These are phyloP conservation scores for Camptogramma bilineatum DNA, from an alignment of 2,888 invertebrate genomes.

Conservation along the genomic window DNA sequence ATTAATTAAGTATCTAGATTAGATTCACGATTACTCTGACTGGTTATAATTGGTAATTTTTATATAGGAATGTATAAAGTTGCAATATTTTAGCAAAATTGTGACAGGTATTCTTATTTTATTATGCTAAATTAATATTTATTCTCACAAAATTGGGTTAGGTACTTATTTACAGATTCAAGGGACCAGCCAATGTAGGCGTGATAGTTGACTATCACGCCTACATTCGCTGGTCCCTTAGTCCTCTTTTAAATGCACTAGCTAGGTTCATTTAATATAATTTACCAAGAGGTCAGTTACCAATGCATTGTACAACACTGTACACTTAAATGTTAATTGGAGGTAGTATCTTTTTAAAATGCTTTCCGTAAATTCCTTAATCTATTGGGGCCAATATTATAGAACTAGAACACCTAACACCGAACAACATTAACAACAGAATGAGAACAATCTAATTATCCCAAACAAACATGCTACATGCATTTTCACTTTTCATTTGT, in stretches of 20 bases:
- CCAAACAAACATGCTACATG: slow-evolving; percentile 50
- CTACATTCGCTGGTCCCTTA: no score
- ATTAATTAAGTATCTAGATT: not conserved
- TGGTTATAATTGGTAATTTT: not conserved
- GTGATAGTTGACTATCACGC: slow-evolving; percentile 1
- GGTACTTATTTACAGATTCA: not conserved
- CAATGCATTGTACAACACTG: slow-evolving; percentile 39
- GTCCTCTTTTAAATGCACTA: slow-evolving; percentile 13
- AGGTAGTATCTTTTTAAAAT: slow-evolving; percentile 43
- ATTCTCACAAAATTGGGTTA: not conserved
- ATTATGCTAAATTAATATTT: not conserved
- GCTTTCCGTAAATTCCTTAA: slow-evolving; percentile 43
- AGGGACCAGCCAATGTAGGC: no score
- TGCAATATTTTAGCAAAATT: not conserved
- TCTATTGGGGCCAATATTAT: slow-evolving; percentile 57
- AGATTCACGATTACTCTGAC: not conserved
- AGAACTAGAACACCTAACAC: slow-evolving; percentile 52
- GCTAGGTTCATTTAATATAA: not conserved
- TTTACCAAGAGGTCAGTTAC: slow-evolving; percentile 4
- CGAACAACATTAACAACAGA: slow-evolving; percentile 44
- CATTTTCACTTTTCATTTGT: slow-evolving; percentile 53
- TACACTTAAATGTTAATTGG: slow-evolving; percentile 31
- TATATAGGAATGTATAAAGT: not conserved
- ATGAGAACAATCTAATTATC: slow-evolving; percentile 44
- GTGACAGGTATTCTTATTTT: not conserved